Percentiles rank a stretch among this genome's conserved stretches.
phyloP scores from a whole-genome alignment of 2,888 invertebrate genomes.

The Hydriomena furcata region DNA sequence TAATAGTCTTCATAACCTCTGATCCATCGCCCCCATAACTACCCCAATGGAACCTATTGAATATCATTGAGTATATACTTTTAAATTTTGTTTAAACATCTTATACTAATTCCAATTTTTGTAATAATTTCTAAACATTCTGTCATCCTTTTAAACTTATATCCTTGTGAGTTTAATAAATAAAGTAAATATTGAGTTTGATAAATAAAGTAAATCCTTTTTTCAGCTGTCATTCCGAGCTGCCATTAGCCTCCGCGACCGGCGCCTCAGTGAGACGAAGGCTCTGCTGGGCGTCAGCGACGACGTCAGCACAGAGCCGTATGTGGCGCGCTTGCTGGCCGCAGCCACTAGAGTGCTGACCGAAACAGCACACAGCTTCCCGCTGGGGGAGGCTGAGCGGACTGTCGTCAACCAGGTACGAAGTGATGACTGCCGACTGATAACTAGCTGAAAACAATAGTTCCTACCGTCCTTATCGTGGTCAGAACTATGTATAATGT shows the following conservation, averaged over 20 bases:
- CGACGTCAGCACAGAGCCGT: conserved; percentile 55
- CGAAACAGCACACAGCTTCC: conserved; percentile 88
- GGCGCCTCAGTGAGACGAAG: conserved; percentile 88
- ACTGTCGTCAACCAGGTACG: conserved; percentile 85
- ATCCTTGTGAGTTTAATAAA: too few relatives aligned
- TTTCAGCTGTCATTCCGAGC: conserved; percentile 75
- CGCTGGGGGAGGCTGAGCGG: conserved; percentile 86
- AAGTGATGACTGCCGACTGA: background rate
- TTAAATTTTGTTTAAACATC: too few relatives aligned
- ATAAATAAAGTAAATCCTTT: background rate
- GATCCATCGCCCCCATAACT: too few relatives aligned
- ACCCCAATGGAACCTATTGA: too few relatives aligned
- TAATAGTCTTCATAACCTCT: too few relatives aligned
- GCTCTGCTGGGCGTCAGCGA: conserved; percentile 83
- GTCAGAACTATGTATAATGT: background rate
- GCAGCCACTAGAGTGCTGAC: conserved; percentile 87
- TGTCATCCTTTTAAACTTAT: too few relatives aligned
- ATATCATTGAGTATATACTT: too few relatives aligned
- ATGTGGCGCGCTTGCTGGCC: conserved; percentile 76
- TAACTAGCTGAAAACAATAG: too few relatives aligned
- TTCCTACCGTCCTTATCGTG: too few relatives aligned
- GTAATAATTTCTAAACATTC: too few relatives aligned
- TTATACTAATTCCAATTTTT: too few relatives aligned
- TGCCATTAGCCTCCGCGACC: conserved; percentile 85
- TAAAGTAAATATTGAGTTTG: too few relatives aligned